phyloP scores from a whole-genome alignment of 2,113 vertebrate genomes.

The Sphyrna mokarran region DNA sequence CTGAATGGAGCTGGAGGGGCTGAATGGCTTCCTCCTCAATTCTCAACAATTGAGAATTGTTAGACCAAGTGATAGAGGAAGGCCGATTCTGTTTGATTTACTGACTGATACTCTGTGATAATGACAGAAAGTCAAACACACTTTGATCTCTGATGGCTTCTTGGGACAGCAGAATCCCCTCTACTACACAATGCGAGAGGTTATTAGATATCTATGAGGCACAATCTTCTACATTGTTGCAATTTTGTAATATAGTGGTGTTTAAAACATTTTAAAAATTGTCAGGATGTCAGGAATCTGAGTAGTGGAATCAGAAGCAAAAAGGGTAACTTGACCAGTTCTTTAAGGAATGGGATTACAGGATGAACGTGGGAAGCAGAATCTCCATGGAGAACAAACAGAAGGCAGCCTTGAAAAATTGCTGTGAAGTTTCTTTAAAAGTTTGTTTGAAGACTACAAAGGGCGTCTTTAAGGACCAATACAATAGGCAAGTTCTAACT shows the following conservation, averaged over 20 bases:
- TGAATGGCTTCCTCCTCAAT: not conserved
- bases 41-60: not conserved
- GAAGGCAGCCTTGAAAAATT: not conserved
- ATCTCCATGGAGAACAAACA: not conserved
- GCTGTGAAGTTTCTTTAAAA: not conserved
- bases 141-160: not conserved
- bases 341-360: not conserved
- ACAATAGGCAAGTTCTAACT: not conserved
- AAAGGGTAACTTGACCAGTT: not conserved
- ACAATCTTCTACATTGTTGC: not conserved
- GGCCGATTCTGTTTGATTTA: not conserved
- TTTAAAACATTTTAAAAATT: not conserved
- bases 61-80: not conserved
- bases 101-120: not conserved
- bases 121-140: not conserved
- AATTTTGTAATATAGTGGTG: not conserved
- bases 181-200: not conserved
- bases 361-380: not conserved
- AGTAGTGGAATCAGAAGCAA: not conserved
- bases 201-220: not conserved
- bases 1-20: not conserved
- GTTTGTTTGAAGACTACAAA: slow-evolving; percentile 6
- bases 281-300: not conserved
- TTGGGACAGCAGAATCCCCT: not conserved
- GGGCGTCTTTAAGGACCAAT: not conserved